Base-by-base conservation (phyloP, 2,888 invertebrate species). In the Agrilus biguttatus region DNA sequence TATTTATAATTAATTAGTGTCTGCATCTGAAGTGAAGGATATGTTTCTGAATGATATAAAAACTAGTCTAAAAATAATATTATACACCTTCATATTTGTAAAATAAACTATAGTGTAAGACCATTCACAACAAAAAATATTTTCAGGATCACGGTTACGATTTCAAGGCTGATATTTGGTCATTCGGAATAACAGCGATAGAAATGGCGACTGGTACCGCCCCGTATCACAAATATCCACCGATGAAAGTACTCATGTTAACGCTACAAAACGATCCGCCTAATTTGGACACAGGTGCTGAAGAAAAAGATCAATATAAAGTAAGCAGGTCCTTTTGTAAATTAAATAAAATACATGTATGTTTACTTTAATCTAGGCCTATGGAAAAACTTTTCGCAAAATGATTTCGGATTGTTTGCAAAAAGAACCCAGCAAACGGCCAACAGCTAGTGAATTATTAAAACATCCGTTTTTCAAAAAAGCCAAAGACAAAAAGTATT, bases 141-240 rank as follows among this genome's bases (percentile, higher is more conserved):
- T 54, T 61, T 58, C 62, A 85, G 81, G 89, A 91, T 62, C 88
- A 91, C 60, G 97, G 97, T 2, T 98, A 97, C 61, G 96, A 97
- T 68, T 97, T 92, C 67, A 97, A 97, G 70, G 97, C 96, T 3
- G 88, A 88, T 58, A 88, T 88, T 53, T 86, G 92, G 92, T 80
- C 89, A 55, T 81, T 95, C 60, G 93, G 93, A 19, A 95, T 95
- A 51, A 95, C 97, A 1, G 96, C 97, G 0, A 96, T 98, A 54
- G 98, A 99, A 71, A 84, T 99, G 83, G 97, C 96, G 1, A 91
- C 93, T 2, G 93, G 93, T 12, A 95, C 95, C 0, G 97, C 98
- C 0, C 98, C 98, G 0, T 98, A 98, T 64, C 96, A 97, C 64
- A 96, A 93, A 65, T 97, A 90, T 64, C 95, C 98, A 32, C 95